A percentile compares a stretch with the other conserved stretches of the same genome.
phyloP scores from a whole-genome alignment of 2,888 invertebrate species.

The Gymnoscelis rufifasciata region DNA sequence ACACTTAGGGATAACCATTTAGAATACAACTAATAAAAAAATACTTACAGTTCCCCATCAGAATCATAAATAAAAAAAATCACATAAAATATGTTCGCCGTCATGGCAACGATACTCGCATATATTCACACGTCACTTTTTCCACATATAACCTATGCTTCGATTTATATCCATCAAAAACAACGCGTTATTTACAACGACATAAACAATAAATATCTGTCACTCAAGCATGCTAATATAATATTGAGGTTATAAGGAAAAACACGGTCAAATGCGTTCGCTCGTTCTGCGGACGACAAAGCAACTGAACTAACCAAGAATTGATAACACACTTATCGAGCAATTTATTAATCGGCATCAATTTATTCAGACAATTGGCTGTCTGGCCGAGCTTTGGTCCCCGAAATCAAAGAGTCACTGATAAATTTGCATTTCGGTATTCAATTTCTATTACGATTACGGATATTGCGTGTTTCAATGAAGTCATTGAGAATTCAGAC shows the following conservation, averaged over 20 bases:
- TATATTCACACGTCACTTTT: slow-evolving; percentile 29
- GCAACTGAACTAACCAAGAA: slow-evolving; percentile 59
- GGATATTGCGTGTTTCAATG: slow-evolving; percentile 1
- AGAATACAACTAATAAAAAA: background rate
- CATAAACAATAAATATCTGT: slow-evolving; percentile 4
- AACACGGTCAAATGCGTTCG: slow-evolving; percentile 43
- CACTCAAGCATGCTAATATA: slow-evolving; percentile 23
- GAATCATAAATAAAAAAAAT: slow-evolving; percentile 57
- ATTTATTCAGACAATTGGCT: slow-evolving; percentile 71
- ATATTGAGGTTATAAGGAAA: slow-evolving; percentile 30
- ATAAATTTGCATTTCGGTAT: background rate
- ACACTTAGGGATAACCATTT: too few relatives aligned
- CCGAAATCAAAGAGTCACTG: background rate
- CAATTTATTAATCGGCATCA: slow-evolving; percentile 74
- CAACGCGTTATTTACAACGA: too few relatives aligned
- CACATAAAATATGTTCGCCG: slow-evolving; percentile 46
- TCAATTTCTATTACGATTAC: background rate
- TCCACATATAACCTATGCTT: slow-evolving; percentile 29
- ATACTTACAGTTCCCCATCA: slow-evolving; percentile 74
- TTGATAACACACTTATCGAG: slow-evolving; percentile 72
- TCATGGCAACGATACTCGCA: slow-evolving; percentile 61
- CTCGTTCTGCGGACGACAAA: slow-evolving; percentile 46
- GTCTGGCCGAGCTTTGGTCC: slow-evolving; percentile 9
- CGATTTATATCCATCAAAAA: too few relatives aligned
- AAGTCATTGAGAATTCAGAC: slow-evolving; percentile 19